Evolutionary conservation across 2,888 invertebrate genomes (phyloP), one percentile per base, ranked within the genome.

Genomic region (Mycalesis mineus): DNA sequence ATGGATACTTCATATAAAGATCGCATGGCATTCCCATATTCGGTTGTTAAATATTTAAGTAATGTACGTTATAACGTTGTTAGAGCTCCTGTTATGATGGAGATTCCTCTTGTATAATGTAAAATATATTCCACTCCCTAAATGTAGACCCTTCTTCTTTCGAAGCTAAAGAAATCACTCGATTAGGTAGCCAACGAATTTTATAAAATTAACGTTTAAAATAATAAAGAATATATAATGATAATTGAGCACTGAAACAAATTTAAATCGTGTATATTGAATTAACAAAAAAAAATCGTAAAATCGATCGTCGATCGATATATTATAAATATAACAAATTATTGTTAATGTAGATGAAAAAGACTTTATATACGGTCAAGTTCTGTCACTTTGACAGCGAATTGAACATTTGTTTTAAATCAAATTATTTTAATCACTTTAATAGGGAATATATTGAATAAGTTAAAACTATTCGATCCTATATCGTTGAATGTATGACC

Each of bases 121-220:
- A 74, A 65, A 68, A 61, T 82, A 79, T 86, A 86, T 82, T 84
- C 80, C 77, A 73, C 67, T 82, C 77, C 84, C 78, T 84, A 74
- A 47, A 68, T 48, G 79, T 86, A 88, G 84, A 76, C 31, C 31
- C 33, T 81, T 77, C 70, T 42, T 77, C 82, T 75, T 80, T 74
- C 69, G 49, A 60, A 56, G 55, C 57, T 62, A 51, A 47, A 33
- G 33, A 50, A 51, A 82, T 77, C 77, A 76, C 80, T 76, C 78
- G 77, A 77, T 77, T 88, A 89, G 88, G 80, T 89, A 88, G 88
- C 81, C 82, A 89, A 88, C 88, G 85, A 88, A 89, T 88, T 88
- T 82, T 87, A 84, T 80, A 80, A 58, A 59, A 58, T 60, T 51
- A 63, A 60, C 52, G 33, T 59, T 55, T 69, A 33, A n/a, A 47